These are phyloP conservation scores for Coenonympha arcania DNA, from an alignment of 2,888 invertebrate species.

Conservation along the genomic window DNA sequence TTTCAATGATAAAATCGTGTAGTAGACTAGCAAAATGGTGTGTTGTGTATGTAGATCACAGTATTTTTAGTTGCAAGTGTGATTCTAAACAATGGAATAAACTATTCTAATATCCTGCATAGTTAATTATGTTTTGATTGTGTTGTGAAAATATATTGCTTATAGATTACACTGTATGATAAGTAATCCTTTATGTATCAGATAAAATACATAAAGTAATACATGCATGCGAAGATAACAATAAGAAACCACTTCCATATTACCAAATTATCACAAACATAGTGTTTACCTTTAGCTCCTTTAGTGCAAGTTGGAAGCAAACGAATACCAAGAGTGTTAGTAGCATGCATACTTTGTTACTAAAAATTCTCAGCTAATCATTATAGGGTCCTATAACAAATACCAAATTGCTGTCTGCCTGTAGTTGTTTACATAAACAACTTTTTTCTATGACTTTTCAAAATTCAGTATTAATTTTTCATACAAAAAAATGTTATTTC, in stretches of 20 bases:
- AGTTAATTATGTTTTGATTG: neutral
- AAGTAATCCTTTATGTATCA: neutral
- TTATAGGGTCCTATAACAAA: neutral
- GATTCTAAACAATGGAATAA: too few relatives aligned
- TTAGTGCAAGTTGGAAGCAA: constrained; percentile 45
- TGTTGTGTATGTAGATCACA: too few relatives aligned
- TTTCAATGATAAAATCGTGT: too few relatives aligned
- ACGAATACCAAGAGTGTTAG: constrained; percentile 53
- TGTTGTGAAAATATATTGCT: constrained; percentile 7
- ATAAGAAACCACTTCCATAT: constrained; percentile 2
- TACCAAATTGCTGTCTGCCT: too few relatives aligned
- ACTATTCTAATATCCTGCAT: too few relatives aligned
- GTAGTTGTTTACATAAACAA: too few relatives aligned
- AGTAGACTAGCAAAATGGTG: too few relatives aligned
- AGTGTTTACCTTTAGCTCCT: constrained; percentile 65
- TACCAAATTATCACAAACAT: constrained; percentile 10
- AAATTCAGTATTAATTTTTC: too few relatives aligned
- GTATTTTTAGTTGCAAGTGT: too few relatives aligned
- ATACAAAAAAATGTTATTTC: too few relatives aligned
- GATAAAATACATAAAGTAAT: constrained; percentile 4
- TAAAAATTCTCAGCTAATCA: neutral
- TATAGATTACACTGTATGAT: constrained; percentile 3
- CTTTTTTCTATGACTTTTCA: too few relatives aligned
- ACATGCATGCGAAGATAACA: constrained; percentile 7
- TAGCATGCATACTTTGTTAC: constrained; percentile 31